These are phyloP conservation scores for Microcebus lehilahytsara DNA, from an alignment of 2,113 vertebrate species.

Conservation along the genomic window DNA sequence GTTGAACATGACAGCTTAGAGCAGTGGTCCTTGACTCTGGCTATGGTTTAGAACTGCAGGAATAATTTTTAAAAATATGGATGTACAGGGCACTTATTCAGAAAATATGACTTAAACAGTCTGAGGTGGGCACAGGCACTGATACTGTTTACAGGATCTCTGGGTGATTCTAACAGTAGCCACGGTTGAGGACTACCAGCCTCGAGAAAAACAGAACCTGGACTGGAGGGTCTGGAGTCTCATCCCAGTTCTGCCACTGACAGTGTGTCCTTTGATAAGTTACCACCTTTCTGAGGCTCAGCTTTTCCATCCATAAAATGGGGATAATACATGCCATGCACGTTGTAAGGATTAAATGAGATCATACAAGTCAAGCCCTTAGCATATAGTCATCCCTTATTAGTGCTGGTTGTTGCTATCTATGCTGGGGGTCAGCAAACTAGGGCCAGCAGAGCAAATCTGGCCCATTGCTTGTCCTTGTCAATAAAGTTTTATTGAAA, in stretches of 20 bases:
- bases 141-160: background rate
- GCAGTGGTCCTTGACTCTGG: background rate
- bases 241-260: background rate
- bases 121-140: background rate
- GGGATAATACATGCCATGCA: background rate
- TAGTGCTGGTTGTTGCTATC: background rate
- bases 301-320: background rate
- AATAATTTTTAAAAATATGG: background rate
- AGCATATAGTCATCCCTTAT: background rate
- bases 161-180: background rate
- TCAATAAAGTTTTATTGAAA: background rate
- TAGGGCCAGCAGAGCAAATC: background rate
- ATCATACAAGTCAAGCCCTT: background rate
- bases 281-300: background rate
- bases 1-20: background rate
- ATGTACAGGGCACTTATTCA: background rate
- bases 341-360: background rate
- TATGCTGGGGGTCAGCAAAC: background rate
- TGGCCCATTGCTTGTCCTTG: background rate
- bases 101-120: background rate
- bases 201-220: background rate
- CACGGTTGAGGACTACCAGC: background rate
- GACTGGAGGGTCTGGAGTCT: background rate
- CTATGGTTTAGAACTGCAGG: background rate
- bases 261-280: background rate